Evolutionary conservation across 2,888 invertebrate species (phyloP).

Genomic region (Adineta ricciae): DNA sequence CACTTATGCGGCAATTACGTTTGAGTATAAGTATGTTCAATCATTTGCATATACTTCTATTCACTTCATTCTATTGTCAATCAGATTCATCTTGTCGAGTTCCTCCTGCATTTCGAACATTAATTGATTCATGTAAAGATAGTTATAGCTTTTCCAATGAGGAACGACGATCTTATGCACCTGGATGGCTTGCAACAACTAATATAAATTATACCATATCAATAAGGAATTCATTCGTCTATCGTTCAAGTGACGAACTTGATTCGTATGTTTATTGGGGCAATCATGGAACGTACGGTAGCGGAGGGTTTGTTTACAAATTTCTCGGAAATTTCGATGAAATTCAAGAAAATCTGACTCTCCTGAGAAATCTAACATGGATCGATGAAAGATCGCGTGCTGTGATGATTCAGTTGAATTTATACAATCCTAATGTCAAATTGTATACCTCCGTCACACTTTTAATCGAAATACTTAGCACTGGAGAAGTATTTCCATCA

Average conservation of each 20-base stretch:
- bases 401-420: conserved; percentile 54
- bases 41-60: conserved; percentile 14
- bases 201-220: neutral
- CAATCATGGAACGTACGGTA: conserved; percentile 48
- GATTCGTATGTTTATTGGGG: conserved; percentile 51
- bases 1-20: conserved; percentile 53
- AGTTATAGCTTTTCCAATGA: conserved; percentile 41
- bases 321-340: conserved; percentile 41
- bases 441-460: conserved; percentile 45
- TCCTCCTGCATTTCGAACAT: conserved; percentile 20
- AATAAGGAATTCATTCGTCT: conserved; percentile 40
- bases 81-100: conserved; percentile 39
- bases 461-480: conserved; percentile 44
- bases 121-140: conserved; percentile 38
- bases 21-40: conserved; percentile 41
- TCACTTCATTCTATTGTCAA: neutral
- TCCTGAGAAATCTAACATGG: conserved; percentile 49
- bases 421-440: conserved; percentile 51
- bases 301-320: conserved; percentile 52
- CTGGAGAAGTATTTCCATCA: conserved; percentile 43
- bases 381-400: conserved; percentile 53
- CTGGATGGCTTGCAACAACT: conserved; percentile 39
- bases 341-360: conserved; percentile 41
- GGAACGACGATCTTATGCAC: conserved; percentile 40
- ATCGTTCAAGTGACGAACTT: conserved; percentile 43